Base-by-base conservation (phyloP, 2,797 vertebrate genomes). In the Periophthalmus magnuspinnatus region DNA sequence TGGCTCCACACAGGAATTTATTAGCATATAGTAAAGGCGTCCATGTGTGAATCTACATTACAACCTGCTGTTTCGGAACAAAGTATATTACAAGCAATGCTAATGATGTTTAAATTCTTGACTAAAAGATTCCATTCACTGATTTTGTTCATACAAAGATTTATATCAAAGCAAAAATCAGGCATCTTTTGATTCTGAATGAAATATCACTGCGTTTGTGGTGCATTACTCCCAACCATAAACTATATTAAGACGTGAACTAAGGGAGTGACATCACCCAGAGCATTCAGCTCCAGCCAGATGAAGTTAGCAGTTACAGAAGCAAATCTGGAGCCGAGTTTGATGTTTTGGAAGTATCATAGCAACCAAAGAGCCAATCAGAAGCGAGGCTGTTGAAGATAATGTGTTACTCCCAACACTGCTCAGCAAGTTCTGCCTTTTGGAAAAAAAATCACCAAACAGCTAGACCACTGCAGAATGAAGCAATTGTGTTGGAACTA, bases 21-120 rank as follows among this genome's bases (percentile, higher is more conserved):
- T 61, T 69, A 50, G 47, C 41, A 52, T 61, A 36, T 61, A 21
- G 48, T 52, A 21, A 60, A 60, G 54, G 36, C 32, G 10, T 33
- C n/a, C 41, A 50, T 32, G 62, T 48, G 45, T 65, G 28, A 65
- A 32, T 64, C 21, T 64, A 64, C 62, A 64, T 47, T 7, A 64
- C 28, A 65, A 65, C 63, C 63, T 52, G 47, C 63, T 65, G 65
- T 56, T 67, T 66, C 48, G 6, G 33, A n/a, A 8, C 22, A 32
- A n/a, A 10, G 13, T 66, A 21, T 21, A 21, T 47, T 22, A 47
- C 16, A 64, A 28, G 41, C 22, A 28, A 48, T 32, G 7, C 22
- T 65, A 65, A 32, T 33, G 19, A 63, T 21, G 21, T 45, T 61
- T 28, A 17, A 33, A 24, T 5, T 50, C 45, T 32, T 33, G 17